Conservation (phyloP, 2,888 invertebrate genomes). For the Acanthosepion lycidas region DNA sequence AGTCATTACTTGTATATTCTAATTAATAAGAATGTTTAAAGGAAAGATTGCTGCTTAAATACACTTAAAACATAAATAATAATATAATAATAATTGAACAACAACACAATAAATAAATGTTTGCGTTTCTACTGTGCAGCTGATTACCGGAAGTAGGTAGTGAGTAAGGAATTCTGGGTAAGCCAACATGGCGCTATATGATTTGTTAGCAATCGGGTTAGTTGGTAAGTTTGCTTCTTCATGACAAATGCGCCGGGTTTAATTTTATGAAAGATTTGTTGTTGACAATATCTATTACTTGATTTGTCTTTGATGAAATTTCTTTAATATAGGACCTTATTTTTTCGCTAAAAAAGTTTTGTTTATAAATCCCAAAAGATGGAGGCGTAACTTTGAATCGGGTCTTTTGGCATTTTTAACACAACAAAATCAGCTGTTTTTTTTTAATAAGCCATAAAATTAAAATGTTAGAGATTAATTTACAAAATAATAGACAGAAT, state of each 20-base stretch:
- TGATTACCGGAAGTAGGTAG: neutral
- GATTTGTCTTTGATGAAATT: neutral
- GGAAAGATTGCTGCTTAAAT: too few relatives aligned
- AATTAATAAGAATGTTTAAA: too few relatives aligned
- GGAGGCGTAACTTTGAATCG: neutral
- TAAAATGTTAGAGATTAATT: too few relatives aligned
- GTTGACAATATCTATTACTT: neutral
- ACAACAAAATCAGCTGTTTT: neutral
- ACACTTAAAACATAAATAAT: too few relatives aligned
- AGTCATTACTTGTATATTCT: too few relatives aligned
- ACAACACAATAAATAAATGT: too few relatives aligned
- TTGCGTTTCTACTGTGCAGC: neutral
- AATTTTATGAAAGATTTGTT: neutral
- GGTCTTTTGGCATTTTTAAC: neutral
- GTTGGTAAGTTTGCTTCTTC: neutral
- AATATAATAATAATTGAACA: neutral
- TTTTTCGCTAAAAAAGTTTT: neutral
- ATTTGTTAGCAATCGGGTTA: neutral
- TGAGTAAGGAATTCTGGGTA: neutral
- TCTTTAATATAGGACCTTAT: neutral
- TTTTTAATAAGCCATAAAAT: neutral
- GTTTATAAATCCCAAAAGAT: neutral
- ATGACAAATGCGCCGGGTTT: neutral
- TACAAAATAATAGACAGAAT: too few relatives aligned
- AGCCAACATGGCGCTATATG: neutral